phyloP scores from a whole-genome alignment of 2,113 vertebrate species.

The chimpanzee (Pan troglodytes) region NHGRI_mPanTro3-v2.1_pri NC_072417.2:33105501-33106000 shows the following conservation, averaged over 20 bases:
- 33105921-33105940: neutral
- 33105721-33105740: conserved; percentile 5
- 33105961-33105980: neutral
- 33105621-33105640: neutral
- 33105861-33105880: neutral
- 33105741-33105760: conserved; percentile 27
- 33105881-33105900: neutral
- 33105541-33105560: neutral
- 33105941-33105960: neutral
- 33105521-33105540: neutral
- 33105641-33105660: neutral
- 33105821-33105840: conserved; percentile 34
- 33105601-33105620: neutral
- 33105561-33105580: neutral
- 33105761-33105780: conserved; percentile 55
- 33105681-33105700: conserved; percentile 31
- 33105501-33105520: neutral
- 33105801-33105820: conserved; percentile 16
- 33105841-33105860: conserved; percentile 23
- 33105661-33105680: neutral
- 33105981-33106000: neutral
- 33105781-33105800: conserved; percentile 55
- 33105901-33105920: no score
- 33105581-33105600: neutral
- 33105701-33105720: conserved; percentile 40